phyloP scores from a whole-genome alignment of 2,797 vertebrate species.

The Graptemys geographica region DNA sequence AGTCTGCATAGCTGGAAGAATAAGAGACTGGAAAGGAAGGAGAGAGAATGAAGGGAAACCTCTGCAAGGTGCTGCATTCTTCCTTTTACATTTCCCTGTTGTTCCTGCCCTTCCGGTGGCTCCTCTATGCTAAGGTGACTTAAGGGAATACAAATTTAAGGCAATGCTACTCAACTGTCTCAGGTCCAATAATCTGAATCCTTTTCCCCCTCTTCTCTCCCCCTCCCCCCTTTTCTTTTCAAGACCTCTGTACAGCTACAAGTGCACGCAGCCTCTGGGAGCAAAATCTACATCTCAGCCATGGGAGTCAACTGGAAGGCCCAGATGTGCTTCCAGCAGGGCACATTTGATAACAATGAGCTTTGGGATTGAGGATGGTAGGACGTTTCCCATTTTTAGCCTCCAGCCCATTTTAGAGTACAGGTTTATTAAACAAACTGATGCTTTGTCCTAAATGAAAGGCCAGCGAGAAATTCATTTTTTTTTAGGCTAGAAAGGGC shows the following conservation, averaged over 20 bases:
- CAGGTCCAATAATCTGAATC: neutral
- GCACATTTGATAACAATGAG: neutral
- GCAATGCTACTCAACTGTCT: neutral
- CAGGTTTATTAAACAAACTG: neutral
- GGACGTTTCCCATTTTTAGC: neutral
- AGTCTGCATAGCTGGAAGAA: neutral
- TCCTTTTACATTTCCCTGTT: neutral
- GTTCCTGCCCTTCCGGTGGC: neutral
- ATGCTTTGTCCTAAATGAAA: neutral
- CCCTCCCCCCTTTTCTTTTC: neutral
- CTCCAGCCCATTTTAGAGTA: neutral
- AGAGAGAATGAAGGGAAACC: fast-evolving
- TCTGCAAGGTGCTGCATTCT: neutral
- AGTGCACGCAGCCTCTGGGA: neutral
- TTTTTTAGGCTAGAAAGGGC: neutral
- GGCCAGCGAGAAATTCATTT: no score
- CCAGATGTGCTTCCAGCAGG: neutral
- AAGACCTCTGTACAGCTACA: neutral
- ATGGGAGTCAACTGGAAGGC: no score
- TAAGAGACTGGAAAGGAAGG: neutral
- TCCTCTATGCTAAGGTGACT: neutral
- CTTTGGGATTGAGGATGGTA: neutral
- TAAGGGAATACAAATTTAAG: neutral
- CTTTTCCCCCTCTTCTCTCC: no score
- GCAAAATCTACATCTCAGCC: neutral